Percentiles rank a stretch among this genome's conserved stretches.
Conservation (phyloP, 64 coral and sea anemone species). For the Hydrozoanthus tunicans region DNA sequence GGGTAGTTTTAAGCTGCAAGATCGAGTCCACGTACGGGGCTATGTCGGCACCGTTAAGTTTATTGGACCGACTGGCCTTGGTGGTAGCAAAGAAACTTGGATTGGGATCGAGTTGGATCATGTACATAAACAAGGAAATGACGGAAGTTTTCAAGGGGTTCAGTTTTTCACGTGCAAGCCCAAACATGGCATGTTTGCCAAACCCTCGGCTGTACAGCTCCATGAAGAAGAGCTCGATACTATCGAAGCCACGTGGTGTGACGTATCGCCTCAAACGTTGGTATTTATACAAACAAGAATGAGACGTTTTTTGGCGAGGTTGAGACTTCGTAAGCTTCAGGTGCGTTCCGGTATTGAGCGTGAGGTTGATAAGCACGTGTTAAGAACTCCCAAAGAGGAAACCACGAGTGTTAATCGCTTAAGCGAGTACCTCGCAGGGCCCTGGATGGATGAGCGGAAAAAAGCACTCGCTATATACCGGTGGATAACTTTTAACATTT, state of each 20-base stretch:
- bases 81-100: conserved; percentile 71
- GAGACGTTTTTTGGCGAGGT: conserved; percentile 42
- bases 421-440: conserved; percentile 77
- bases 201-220: conserved; percentile 41
- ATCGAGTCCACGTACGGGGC: conserved; percentile 80
- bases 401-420: conserved; percentile 54
- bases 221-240: background rate
- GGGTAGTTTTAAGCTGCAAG: conserved; percentile 54
- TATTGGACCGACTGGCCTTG: conserved; percentile 64
- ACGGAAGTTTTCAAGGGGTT: conserved; percentile 57
- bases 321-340: conserved; percentile 67
- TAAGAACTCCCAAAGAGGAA: conserved; percentile 54
- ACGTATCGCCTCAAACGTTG: conserved; percentile 65
- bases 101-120: conserved; percentile 75
- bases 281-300: conserved; percentile 63
- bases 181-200: conserved; percentile 79
- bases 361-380: conserved; percentile 71
- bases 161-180: conserved; percentile 70
- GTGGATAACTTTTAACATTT: conserved; percentile 76
- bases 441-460: conserved; percentile 55
- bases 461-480: conserved; percentile 85
- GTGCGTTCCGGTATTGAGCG: conserved; percentile 68
- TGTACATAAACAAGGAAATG: conserved; percentile 68
- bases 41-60: conserved; percentile 89
- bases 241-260: background rate